Conservation (phyloP, 2,797 vertebrate genomes). For the Squalus acanthias region DNA sequence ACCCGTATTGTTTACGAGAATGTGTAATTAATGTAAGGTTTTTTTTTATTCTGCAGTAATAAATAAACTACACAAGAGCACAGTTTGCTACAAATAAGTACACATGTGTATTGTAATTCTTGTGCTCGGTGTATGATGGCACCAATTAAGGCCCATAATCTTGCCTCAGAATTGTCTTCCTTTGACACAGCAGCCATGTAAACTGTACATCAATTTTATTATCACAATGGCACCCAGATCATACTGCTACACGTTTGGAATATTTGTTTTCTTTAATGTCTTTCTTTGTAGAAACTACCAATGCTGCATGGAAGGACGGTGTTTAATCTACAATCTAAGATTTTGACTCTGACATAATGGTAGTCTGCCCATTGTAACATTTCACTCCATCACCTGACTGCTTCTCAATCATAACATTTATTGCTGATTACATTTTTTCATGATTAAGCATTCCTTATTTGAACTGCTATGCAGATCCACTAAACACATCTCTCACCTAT, state of each 20-base stretch:
- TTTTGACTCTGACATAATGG: background rate
- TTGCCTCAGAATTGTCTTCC: background rate
- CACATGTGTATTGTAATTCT: constrained; percentile 38
- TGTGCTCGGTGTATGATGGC: constrained; percentile 8
- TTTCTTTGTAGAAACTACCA: background rate
- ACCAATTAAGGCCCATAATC: constrained; percentile 32
- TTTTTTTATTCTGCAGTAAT: constrained; percentile 26
- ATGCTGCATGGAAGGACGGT: background rate
- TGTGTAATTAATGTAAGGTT: background rate
- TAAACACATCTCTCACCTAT: background rate
- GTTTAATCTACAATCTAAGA: background rate
- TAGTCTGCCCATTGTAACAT: background rate
- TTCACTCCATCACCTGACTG: background rate
- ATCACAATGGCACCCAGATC: background rate
- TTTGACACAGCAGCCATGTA: constrained; percentile 6
- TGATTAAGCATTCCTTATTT: constrained; percentile 10
- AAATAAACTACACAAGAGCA: constrained; percentile 30
- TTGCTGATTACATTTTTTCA: constrained; percentile 29
- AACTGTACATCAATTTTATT: constrained; percentile 38
- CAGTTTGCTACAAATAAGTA: constrained; percentile 30
- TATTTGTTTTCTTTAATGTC: constrained; percentile 21
- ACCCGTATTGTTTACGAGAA: background rate
- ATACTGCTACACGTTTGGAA: background rate
- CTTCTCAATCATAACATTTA: constrained; percentile 24
- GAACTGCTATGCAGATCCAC: constrained; percentile 5